Conservation (phyloP, 2,888 invertebrate genomes). For the Nymphalis urticae region DNA sequence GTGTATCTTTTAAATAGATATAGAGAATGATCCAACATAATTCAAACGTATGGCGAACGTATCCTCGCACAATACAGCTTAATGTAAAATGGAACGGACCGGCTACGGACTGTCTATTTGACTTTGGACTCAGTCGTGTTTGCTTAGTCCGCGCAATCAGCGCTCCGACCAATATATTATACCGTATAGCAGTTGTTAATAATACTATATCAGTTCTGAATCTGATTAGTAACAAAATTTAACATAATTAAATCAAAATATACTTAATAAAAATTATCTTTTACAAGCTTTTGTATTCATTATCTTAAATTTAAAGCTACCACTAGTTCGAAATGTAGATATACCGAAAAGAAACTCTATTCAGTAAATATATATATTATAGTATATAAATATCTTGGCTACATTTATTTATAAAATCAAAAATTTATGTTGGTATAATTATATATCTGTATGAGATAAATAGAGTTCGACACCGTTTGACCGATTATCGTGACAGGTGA, state of each 20-base stretch:
- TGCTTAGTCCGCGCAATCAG: slow-evolving; percentile 64
- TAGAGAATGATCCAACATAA: neutral
- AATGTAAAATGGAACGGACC: slow-evolving; percentile 28
- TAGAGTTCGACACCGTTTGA: too few relatives aligned
- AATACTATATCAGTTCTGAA: neutral
- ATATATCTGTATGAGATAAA: too few relatives aligned
- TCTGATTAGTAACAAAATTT: neutral
- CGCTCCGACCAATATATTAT: slow-evolving; percentile 35
- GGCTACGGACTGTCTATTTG: slow-evolving; percentile 46
- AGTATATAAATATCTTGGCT: too few relatives aligned
- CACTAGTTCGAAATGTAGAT: too few relatives aligned
- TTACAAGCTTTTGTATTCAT: too few relatives aligned
- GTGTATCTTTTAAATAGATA: too few relatives aligned
- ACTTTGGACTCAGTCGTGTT: slow-evolving; percentile 58
- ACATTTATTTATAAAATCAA: too few relatives aligned
- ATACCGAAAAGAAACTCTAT: too few relatives aligned
- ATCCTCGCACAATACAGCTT: slow-evolving; percentile 27
- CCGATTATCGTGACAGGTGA: too few relatives aligned
- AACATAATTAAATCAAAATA: neutral
- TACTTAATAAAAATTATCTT: neutral
- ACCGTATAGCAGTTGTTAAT: neutral
- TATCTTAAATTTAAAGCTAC: too few relatives aligned
- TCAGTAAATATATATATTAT: too few relatives aligned
- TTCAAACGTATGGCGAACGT: neutral
- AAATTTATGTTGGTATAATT: too few relatives aligned